Conservation (phyloP, 2,113 vertebrate genomes). For the Fukomys damarensis region DNA sequence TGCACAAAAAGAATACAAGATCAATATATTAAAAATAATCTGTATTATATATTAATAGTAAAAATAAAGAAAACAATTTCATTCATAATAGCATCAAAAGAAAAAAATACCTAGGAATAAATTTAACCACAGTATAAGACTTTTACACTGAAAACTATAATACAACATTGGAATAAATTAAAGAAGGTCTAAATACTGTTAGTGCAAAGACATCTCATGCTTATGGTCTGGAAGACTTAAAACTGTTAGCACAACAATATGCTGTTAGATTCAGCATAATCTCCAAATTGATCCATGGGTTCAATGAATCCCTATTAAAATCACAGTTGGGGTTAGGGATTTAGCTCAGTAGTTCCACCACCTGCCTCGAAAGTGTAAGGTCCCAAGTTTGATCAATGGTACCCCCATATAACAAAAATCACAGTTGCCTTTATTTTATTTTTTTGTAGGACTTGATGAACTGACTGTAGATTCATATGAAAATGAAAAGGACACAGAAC, state of each 20-base stretch:
- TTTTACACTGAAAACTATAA: constrained; percentile 10
- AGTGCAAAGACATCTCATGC: not conserved
- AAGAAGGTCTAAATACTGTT: not conserved
- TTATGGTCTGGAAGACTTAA: not conserved
- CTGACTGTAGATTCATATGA: not conserved
- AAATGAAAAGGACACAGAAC: not conserved
- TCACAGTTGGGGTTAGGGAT: no score
- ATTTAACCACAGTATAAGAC: not conserved
- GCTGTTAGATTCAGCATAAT: no score
- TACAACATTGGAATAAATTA: not conserved
- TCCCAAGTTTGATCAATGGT: no score
- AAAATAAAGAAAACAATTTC: not conserved
- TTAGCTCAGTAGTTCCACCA: no score
- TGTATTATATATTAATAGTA: not conserved
- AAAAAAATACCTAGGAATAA: not conserved
- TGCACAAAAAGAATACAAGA: not conserved
- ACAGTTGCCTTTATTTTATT: not conserved
- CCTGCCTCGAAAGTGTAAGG: no score
- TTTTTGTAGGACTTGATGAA: not conserved
- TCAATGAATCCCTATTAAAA: not conserved
- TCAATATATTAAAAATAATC: not conserved
- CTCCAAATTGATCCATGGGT: not conserved
- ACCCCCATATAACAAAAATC: no score
- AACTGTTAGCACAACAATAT: not conserved
- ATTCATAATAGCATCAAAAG: not conserved